A percentile compares a stretch with the other conserved stretches of the same genome.
phyloP scores from a whole-genome alignment of 1,140 invertebrate genomes.

The Drosophila takahashii region DNA sequence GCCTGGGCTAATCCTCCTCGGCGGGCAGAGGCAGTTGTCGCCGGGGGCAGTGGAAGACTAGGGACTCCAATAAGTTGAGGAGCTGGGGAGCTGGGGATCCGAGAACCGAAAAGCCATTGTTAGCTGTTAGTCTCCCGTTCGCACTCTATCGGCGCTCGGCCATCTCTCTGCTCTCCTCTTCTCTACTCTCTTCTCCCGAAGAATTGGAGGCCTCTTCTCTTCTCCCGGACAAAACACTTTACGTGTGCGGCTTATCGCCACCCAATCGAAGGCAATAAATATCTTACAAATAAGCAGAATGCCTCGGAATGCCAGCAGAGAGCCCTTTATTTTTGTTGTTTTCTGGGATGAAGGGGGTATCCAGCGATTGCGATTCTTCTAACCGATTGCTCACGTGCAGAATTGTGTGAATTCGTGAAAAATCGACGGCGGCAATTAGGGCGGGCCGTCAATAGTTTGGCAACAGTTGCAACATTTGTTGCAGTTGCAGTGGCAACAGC shows the following conservation, averaged over 20 bases:
- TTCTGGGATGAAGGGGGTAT: background rate
- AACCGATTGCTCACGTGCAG: constrained; percentile 59
- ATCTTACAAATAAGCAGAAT: constrained; percentile 85
- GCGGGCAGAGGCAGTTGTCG: constrained; percentile 66
- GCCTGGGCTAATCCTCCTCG: constrained; percentile 56
- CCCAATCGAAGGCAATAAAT: constrained; percentile 84
- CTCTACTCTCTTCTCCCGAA: background rate
- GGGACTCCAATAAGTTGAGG: background rate
- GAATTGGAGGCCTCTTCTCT: constrained; percentile 10
- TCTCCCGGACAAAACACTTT: constrained; percentile 75
- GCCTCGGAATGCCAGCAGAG: constrained; percentile 73
- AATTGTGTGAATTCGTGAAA: constrained; percentile 81
- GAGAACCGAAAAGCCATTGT: constrained; percentile 38
- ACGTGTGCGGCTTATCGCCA: constrained; percentile 82
- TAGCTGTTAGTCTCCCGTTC: constrained; percentile 53
- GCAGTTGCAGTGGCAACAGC: constrained; percentile 21
- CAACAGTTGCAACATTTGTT: constrained; percentile 29
- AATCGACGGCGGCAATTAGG: constrained; percentile 80
- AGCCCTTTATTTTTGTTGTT: constrained; percentile 7
- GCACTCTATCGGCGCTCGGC: constrained; percentile 43
- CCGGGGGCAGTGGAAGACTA: constrained; percentile 41
- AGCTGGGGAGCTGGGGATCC: constrained; percentile 2
- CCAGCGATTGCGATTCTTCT: constrained; percentile 33
- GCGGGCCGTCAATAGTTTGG: constrained; percentile 54
- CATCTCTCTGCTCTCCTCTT: constrained; percentile 38